Evolutionary conservation across 2,113 vertebrate genomes (phyloP).

Genomic region (Phalacrocorax brasilianus): DNA sequence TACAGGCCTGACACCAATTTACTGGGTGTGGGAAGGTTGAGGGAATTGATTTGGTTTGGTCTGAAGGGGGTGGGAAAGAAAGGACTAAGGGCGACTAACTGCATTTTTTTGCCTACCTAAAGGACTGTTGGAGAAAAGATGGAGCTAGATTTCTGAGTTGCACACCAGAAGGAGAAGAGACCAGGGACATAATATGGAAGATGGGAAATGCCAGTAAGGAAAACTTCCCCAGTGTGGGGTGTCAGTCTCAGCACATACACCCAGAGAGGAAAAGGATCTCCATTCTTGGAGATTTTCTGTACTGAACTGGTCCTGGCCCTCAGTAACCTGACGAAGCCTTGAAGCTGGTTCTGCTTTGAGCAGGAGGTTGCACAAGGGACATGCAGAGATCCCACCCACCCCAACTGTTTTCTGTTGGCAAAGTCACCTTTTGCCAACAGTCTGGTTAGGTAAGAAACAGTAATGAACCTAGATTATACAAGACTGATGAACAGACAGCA

Average conservation of each 20-base stretch:
- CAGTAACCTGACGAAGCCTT: background rate
- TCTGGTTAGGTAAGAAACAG: background rate
- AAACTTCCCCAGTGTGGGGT: background rate
- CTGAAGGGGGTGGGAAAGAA: background rate
- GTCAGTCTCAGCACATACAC: background rate
- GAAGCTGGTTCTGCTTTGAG: background rate
- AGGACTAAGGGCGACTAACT: background rate
- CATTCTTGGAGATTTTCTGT: background rate
- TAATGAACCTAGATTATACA: background rate
- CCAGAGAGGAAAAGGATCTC: background rate
- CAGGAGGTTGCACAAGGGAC: background rate
- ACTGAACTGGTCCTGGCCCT: background rate
- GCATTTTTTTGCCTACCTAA: background rate
- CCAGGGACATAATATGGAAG: background rate
- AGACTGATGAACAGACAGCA: background rate
- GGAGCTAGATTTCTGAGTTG: background rate
- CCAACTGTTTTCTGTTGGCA: background rate
- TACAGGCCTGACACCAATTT: background rate
- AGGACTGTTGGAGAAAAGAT: background rate
- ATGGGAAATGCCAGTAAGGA: background rate
- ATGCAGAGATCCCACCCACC: background rate
- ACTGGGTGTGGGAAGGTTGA: background rate
- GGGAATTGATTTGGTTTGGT: background rate
- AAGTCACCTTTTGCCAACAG: background rate
- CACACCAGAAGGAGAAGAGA: background rate